phyloP scores from a whole-genome alignment of 2,797 vertebrate species.

The Eleutherodactylus coqui region DNA sequence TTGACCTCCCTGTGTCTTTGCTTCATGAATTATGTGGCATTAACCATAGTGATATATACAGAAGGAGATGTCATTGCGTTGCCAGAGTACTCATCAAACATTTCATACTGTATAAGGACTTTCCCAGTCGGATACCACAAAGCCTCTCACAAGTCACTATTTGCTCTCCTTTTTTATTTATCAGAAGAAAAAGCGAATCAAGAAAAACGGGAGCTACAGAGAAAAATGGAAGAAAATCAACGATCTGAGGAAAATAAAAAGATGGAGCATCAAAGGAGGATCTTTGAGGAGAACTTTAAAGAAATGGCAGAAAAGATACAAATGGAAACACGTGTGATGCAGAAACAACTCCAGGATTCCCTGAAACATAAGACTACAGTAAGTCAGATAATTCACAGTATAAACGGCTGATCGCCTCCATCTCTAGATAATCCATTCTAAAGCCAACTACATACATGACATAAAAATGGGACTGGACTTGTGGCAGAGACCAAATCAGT shows the following conservation, averaged over 20 bases:
- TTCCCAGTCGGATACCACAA: background rate
- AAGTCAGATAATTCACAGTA: background rate
- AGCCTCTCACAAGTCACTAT: background rate
- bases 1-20: no score
- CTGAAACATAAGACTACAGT: conserved; percentile 21
- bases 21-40: no score
- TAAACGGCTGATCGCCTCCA: background rate
- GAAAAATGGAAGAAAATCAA: background rate
- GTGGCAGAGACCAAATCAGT: background rate
- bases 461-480: background rate
- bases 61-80: background rate
- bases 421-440: no score
- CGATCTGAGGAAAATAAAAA: conserved; percentile 8
- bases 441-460: background rate
- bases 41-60: background rate
- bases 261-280: background rate
- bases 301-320: background rate
- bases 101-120: background rate
- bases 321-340: background rate
- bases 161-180: background rate
- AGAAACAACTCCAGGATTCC: background rate
- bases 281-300: background rate
- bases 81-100: background rate
- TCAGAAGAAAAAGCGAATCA: background rate
- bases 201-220: conserved; percentile 4